Percentiles rank a stretch among this genome's conserved stretches.
phyloP scores from a whole-genome alignment of 1,140 invertebrate species.

The Ooceraea biroi region DNA sequence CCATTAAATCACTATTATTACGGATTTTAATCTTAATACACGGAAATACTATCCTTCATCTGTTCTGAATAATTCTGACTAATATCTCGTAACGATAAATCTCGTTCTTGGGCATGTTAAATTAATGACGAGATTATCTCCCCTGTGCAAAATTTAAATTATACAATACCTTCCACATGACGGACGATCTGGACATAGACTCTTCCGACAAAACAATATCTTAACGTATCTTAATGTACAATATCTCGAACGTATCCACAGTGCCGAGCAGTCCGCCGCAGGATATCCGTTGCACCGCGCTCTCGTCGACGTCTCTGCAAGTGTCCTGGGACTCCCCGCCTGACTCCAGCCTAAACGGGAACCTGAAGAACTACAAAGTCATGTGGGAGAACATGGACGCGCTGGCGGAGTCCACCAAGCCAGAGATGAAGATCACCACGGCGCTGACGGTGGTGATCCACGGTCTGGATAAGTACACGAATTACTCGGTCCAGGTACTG shows the following conservation, averaged over 20 bases:
- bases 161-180: too few relatives aligned
- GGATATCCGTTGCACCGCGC: conserved; percentile 91
- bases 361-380: conserved; percentile 95
- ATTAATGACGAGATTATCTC: neutral
- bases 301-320: conserved; percentile 93
- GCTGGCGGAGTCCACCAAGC: conserved; percentile 80
- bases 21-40: neutral
- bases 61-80: too few relatives aligned
- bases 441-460: conserved; percentile 89
- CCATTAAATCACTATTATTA: neutral
- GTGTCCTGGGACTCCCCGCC: conserved; percentile 95
- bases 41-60: neutral
- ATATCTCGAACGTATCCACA: conserved; percentile 78
- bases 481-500: conserved; percentile 95
- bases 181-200: too few relatives aligned
- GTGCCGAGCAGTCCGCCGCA: conserved; percentile 93
- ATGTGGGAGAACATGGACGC: conserved; percentile 88
- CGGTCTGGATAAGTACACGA: conserved; percentile 93
- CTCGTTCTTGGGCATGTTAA: neutral
- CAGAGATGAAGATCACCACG: conserved; percentile 89
- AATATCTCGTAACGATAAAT: neutral
- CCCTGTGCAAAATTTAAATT: too few relatives aligned
- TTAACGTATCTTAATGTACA: too few relatives aligned
- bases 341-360: conserved; percentile 93
- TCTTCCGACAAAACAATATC: neutral